These are phyloP conservation scores for Heliothis peltigera DNA, from an alignment of 2,888 invertebrate species.

Conservation along the genomic window DNA sequence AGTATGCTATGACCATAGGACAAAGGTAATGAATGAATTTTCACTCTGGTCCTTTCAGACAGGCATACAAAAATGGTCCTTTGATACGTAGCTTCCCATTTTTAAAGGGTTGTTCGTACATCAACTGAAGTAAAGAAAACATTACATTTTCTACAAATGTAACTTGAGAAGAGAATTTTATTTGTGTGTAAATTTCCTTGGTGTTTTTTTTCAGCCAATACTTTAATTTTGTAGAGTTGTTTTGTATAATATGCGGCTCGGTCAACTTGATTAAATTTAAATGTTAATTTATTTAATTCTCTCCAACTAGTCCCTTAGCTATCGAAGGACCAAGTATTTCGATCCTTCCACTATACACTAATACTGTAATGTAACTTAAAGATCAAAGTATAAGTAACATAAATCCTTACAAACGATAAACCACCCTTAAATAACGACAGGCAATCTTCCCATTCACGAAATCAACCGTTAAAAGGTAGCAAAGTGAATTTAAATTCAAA, in stretches of 20 bases:
- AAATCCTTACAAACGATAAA: conserved; percentile 5
- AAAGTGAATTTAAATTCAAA: conserved; percentile 57
- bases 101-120: conserved; percentile 31
- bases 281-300: no score
- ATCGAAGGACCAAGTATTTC: no score
- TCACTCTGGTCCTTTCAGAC: neutral
- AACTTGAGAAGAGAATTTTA: conserved; percentile 37
- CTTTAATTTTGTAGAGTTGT: no score
- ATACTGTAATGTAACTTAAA: no score
- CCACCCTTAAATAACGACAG: conserved; percentile 38
- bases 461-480: conserved; percentile 45
- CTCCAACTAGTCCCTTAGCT: neutral
- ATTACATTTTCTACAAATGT: conserved; percentile 42
- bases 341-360: neutral
- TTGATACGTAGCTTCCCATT: neutral
- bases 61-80: neutral
- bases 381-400: neutral
- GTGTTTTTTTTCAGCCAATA: no score
- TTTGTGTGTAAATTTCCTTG: conserved; percentile 24
- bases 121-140: conserved; percentile 31
- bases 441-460: conserved; percentile 41
- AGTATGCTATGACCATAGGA: neutral
- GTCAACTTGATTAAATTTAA: conserved; percentile 7
- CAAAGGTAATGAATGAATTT: neutral
- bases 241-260: no score